phyloP scores from a whole-genome alignment of 2,113 vertebrate genomes.

The Sapayoa aenigma region DNA sequence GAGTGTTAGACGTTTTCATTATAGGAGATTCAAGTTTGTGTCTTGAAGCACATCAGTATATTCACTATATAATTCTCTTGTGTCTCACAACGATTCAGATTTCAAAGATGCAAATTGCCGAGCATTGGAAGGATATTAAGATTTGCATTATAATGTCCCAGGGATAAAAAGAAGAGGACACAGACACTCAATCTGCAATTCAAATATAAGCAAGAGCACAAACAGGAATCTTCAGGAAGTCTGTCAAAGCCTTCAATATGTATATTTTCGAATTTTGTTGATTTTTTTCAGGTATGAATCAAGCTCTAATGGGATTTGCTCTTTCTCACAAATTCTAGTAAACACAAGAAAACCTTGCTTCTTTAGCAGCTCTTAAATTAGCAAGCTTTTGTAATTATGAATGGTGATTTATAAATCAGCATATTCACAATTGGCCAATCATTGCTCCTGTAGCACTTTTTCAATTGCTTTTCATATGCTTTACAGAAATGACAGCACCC shows the following conservation, averaged over 20 bases:
- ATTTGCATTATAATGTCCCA: conserved; percentile 68
- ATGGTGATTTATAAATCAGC: conserved; percentile 43
- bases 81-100: conserved; percentile 54
- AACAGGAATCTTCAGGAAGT: conserved; percentile 55
- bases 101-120: conserved; percentile 68
- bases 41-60: conserved; percentile 30
- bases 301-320: conserved; percentile 33
- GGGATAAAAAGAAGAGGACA: conserved; percentile 59
- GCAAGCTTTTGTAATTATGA: conserved; percentile 14
- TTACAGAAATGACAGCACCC: background rate
- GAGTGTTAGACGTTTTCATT: conserved; percentile 39
- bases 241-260: conserved; percentile 42
- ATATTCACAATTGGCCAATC: conserved; percentile 63
- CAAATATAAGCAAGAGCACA: conserved; percentile 56
- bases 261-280: conserved; percentile 27
- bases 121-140: conserved; percentile 56
- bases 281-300: conserved; percentile 59
- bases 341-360: conserved; percentile 32
- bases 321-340: conserved; percentile 49
- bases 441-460: conserved; percentile 2
- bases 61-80: conserved; percentile 46
- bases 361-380: conserved; percentile 55
- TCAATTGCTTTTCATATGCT: background rate
- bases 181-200: conserved; percentile 69
- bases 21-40: conserved; percentile 27